These are phyloP conservation scores for Euura saliciscinereae DNA, from an alignment of 1,140 invertebrate genomes.

Conservation along the genomic window DNA sequence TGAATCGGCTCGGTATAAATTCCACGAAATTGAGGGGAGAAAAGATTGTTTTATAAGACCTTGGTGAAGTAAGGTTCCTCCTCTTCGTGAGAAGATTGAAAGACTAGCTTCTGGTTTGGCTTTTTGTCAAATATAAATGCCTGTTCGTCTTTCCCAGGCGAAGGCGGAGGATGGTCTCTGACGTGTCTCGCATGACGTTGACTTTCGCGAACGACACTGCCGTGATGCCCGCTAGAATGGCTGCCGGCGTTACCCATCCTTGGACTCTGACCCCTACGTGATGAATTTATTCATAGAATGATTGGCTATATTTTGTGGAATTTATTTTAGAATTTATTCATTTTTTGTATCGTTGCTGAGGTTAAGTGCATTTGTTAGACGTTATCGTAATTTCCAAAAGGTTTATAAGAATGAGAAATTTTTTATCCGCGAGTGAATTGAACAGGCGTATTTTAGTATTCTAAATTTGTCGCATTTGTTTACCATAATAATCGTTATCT, in stretches of 20 bases:
- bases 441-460: not conserved
- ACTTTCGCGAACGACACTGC: slow-evolving; percentile 56
- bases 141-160: slow-evolving; percentile 77
- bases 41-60: slow-evolving; percentile 38
- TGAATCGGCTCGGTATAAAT: not conserved
- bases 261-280: slow-evolving; percentile 19
- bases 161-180: slow-evolving; percentile 64
- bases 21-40: not conserved
- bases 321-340: not conserved
- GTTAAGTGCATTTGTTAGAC: not conserved
- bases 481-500: not conserved
- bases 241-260: slow-evolving; percentile 80
- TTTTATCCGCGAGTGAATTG: not conserved
- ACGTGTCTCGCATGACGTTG: slow-evolving; percentile 31
- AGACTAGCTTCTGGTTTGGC: slow-evolving; percentile 67
- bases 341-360: not conserved
- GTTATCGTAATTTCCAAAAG: not conserved
- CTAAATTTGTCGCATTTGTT: not conserved
- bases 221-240: slow-evolving; percentile 69
- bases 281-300: not conserved
- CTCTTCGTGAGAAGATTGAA: slow-evolving; percentile 76
- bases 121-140: slow-evolving; percentile 88
- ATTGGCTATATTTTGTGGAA: not conserved
- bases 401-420: not conserved
- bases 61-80: slow-evolving; percentile 81